phyloP scores from a whole-genome alignment of 2,888 invertebrate species.

The Stenchaetothrips biformis region DNA sequence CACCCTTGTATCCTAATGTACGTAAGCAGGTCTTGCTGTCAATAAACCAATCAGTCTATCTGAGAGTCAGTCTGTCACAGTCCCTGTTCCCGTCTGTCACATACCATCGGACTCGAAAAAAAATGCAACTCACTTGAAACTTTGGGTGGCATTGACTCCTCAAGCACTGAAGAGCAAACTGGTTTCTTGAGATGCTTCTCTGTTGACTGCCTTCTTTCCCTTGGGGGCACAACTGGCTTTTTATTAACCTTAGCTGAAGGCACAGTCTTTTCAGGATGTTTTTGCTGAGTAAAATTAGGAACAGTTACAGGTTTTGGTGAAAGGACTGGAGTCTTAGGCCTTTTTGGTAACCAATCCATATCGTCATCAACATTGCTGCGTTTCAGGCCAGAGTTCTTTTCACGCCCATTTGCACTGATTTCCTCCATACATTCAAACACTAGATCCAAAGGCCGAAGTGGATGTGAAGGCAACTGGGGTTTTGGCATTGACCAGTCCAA shows the following conservation, averaged over 20 bases:
- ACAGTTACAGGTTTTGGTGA: neutral
- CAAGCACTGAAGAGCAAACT: neutral
- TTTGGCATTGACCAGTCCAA: neutral
- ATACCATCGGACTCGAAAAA: too few relatives aligned
- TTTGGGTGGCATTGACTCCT: neutral
- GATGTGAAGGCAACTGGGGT: neutral
- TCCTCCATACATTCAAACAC: neutral
- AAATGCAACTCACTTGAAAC: neutral
- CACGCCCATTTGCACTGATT: neutral
- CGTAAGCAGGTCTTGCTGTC: too few relatives aligned
- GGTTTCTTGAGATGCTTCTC: slow-evolving; percentile 10
- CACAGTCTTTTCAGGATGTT: neutral
- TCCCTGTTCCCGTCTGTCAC: too few relatives aligned
- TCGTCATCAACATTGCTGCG: neutral
- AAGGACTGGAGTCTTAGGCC: neutral
- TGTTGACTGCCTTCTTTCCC: neutral
- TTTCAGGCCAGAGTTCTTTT: neutral
- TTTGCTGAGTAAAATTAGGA: neutral
- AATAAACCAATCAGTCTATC: too few relatives aligned
- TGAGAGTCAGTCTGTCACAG: too few relatives aligned
- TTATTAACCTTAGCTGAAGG: neutral
- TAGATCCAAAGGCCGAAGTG: neutral
- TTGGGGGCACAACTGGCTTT: neutral
- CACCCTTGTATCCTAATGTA: too few relatives aligned
- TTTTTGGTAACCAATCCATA: neutral